These are phyloP conservation scores for Dicyrtoma fusca DNA, from an alignment of 2,888 invertebrate species.

Conservation along the genomic window DNA sequence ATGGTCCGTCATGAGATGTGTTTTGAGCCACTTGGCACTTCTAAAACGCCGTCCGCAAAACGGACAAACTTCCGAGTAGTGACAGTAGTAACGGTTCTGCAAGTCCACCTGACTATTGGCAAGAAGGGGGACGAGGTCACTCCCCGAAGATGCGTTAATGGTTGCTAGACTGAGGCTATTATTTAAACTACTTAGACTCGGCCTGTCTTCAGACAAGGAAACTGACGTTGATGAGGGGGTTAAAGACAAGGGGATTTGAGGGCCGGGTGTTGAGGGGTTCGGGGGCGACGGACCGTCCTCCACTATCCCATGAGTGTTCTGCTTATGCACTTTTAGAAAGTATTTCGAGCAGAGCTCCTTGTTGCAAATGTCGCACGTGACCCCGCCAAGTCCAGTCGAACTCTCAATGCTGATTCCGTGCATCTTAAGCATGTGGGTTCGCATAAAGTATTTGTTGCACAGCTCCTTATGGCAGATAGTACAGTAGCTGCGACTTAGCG, in stretches of 20 bases:
- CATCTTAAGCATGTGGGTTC: conserved; percentile 99
- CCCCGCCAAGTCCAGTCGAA: conserved; percentile 88
- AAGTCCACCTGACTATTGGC: conserved; percentile 66
- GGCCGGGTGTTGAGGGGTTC: conserved; percentile 32
- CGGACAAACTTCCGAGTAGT: conserved; percentile 77
- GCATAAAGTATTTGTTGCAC: conserved; percentile 99
- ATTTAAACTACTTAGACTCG: too few species aligned
- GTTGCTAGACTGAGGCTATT: background rate
- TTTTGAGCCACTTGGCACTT: conserved; percentile 84
- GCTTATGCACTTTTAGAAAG: conserved; percentile 94
- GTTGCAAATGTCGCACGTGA: conserved; percentile 96
- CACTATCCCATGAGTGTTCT: conserved; percentile 95
- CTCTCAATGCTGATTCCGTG: conserved; percentile 94
- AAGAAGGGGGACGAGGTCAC: conserved; percentile 60
- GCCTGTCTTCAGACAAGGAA: too few species aligned
- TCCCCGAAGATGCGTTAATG: background rate
- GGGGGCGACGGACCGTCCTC: conserved; percentile 69
- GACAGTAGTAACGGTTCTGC: conserved; percentile 68
- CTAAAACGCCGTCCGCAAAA: conserved; percentile 85
- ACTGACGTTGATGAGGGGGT: background rate
- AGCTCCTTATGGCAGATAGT: conserved; percentile 98
- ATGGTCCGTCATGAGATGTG: conserved; percentile 84
- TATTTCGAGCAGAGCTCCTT: conserved; percentile 98
- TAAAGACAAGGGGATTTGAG: conserved; percentile 13
- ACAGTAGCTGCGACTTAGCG: conserved; percentile 74